Base-by-base conservation (phyloP, 2,888 invertebrate genomes). In the Chesias legatella region DNA sequence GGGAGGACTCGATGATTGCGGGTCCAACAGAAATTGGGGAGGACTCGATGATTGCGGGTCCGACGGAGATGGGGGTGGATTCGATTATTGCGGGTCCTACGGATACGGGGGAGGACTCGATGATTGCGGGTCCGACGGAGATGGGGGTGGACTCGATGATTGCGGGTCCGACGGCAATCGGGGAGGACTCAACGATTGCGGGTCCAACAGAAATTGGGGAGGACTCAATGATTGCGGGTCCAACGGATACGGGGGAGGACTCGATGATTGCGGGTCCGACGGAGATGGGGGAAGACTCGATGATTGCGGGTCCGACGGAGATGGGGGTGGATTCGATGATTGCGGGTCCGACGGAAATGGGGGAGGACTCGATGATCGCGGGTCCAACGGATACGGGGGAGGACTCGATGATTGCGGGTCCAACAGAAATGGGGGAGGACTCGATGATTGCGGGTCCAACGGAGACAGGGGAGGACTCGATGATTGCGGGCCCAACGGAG, bases 41-140 rank as follows among this genome's bases (percentile, higher is more conserved):
- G 54, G 50, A 53, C 43, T 56, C 59, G 20, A 60, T 31, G 17
- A 63, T 13, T 4, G 60, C 60, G 33, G 66, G 60, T 13, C 62
- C 67, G 10, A 60, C 56, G n/a, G 53, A 20, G 31, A 61, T 46
- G n/a, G 57, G 57, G 10, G 52, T 33, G 33, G 43, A 33, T 24
- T 48, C 53, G 24, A 56, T 22, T 28, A 59, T 33, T 1, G 50
- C 58, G 33, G 53, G 50, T 35, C 54, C 58, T 11, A 53, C 51
- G n/a, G 45, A 11, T 41, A 51, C 40, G 48, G 55, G 56, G 9
- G 51, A 32, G 32, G 27, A 5, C 20, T 44, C 37, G n/a, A 49
- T 10, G 25, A 49, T 42, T 5, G 48, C 46, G 21, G 48, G 35
- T 36, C 35, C 41, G 11, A 41, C 44, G 7, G 27, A 2, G 8